A percentile compares a stretch with the other conserved stretches of the same genome.
These are phyloP conservation scores for Lepidostoma basale DNA, from an alignment of 1,140 invertebrate genomes.

Conservation along the genomic window DNA sequence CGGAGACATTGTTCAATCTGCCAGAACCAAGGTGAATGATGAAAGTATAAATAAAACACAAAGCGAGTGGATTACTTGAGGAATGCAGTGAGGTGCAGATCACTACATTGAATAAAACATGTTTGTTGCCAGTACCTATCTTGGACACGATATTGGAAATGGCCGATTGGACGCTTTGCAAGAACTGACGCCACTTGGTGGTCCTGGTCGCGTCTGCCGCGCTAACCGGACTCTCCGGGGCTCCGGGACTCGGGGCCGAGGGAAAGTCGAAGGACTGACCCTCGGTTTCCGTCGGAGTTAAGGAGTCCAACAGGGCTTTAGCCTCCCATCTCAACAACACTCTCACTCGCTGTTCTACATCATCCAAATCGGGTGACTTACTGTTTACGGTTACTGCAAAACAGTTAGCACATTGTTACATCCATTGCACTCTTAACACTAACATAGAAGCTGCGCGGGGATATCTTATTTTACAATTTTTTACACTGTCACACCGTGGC, in stretches of 20 bases:
- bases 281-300: slow-evolving; percentile 15
- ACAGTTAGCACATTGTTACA: slow-evolving; percentile 13
- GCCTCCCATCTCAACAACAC: slow-evolving; percentile 26
- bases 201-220: slow-evolving; percentile 46
- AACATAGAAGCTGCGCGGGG: too few species aligned
- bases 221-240: not conserved
- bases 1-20: too few species aligned
- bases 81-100: not conserved
- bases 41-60: slow-evolving; percentile 5
- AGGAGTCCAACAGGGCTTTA: slow-evolving; percentile 22
- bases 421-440: too few species aligned
- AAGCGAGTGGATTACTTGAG: slow-evolving; percentile 3
- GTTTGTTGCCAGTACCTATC: slow-evolving; percentile 35
- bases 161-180: slow-evolving; percentile 50
- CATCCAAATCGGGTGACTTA: slow-evolving; percentile 8
- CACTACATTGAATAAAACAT: slow-evolving; percentile 23
- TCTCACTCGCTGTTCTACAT: slow-evolving; percentile 31
- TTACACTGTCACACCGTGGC: too few species aligned
- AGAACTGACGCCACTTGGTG: slow-evolving; percentile 53
- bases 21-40: too few species aligned
- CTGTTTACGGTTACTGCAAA: slow-evolving; percentile 14
- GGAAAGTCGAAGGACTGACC: not conserved
- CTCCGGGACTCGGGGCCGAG: not conserved
- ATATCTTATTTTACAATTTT: too few species aligned
- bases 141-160: slow-evolving; percentile 36